These are phyloP conservation scores for Plectus sambesii DNA, from an alignment of 1,140 invertebrate species.

Conservation along the genomic window DNA sequence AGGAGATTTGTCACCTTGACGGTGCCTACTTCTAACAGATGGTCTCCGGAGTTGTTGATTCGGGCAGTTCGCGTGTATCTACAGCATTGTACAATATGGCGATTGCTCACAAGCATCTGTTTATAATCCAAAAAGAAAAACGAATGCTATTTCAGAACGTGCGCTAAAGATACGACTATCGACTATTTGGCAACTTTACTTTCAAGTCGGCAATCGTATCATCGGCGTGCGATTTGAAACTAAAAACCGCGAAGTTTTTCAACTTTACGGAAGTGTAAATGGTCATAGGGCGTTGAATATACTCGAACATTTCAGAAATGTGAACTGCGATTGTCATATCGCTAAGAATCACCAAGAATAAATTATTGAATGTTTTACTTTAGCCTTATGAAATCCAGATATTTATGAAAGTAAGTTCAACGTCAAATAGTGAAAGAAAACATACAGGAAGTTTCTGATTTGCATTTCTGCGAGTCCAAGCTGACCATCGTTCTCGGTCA, in stretches of 20 bases:
- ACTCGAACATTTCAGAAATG: background rate
- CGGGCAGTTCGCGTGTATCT: slow-evolving; percentile 89
- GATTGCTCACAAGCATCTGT: too few species aligned
- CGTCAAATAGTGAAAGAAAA: slow-evolving; percentile 27
- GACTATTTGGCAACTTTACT: background rate
- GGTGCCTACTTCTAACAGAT: slow-evolving; percentile 90
- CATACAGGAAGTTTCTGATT: slow-evolving; percentile 82
- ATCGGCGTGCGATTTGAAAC: too few species aligned
- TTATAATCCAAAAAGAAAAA: too few species aligned
- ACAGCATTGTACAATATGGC: too few species aligned
- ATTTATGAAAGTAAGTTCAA: background rate
- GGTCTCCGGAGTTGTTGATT: slow-evolving; percentile 90
- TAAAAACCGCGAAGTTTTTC: too few species aligned
- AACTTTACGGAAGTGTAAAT: too few species aligned
- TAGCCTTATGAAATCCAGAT: too few species aligned
- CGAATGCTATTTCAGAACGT: background rate
- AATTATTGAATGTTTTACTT: slow-evolving; percentile 1
- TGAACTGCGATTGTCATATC: background rate
- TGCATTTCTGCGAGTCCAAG: slow-evolving; percentile 88
- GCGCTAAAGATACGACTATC: slow-evolving; percentile 1
- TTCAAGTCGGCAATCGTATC: too few species aligned
- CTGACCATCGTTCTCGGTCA: slow-evolving; percentile 93
- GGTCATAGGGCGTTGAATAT: too few species aligned
- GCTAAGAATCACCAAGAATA: background rate
- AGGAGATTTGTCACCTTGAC: slow-evolving; percentile 84